Percentiles rank a stretch among this genome's conserved stretches.
Conservation (phyloP, 2,113 vertebrate species). For the Passer domesticus region DNA sequence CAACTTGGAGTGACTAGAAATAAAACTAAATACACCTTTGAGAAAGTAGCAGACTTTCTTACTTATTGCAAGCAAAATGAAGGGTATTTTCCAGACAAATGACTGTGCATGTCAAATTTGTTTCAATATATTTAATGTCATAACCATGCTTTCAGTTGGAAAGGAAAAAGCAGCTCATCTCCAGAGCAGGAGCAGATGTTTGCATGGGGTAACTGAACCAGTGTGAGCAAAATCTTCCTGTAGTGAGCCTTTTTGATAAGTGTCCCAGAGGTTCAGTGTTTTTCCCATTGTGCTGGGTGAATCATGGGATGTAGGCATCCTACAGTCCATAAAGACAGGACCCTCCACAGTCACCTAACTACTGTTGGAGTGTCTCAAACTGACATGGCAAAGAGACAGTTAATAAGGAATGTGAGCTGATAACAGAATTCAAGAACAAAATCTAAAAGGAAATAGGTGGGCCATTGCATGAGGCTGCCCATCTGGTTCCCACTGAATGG, state of each 20-base stretch:
- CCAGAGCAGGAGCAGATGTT: neutral
- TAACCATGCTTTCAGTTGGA: neutral
- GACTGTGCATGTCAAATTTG: neutral
- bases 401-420: neutral
- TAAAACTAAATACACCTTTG: neutral
- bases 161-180: neutral
- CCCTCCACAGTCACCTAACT: neutral
- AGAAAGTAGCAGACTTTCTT: neutral
- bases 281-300: neutral
- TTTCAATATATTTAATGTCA: neutral
- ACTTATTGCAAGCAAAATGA: neutral
- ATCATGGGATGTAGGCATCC: neutral
- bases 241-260: neutral
- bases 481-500: neutral
- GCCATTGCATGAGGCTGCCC: neutral
- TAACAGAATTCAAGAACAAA: neutral
- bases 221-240: neutral
- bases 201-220: neutral
- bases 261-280: neutral
- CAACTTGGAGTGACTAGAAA: neutral
- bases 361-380: neutral
- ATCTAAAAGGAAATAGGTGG: neutral
- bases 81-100: neutral
- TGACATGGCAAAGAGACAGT: neutral
- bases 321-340: neutral